phyloP scores from a whole-genome alignment of 2,888 invertebrate genomes.

The Sphaeridia pumilis region DNA sequence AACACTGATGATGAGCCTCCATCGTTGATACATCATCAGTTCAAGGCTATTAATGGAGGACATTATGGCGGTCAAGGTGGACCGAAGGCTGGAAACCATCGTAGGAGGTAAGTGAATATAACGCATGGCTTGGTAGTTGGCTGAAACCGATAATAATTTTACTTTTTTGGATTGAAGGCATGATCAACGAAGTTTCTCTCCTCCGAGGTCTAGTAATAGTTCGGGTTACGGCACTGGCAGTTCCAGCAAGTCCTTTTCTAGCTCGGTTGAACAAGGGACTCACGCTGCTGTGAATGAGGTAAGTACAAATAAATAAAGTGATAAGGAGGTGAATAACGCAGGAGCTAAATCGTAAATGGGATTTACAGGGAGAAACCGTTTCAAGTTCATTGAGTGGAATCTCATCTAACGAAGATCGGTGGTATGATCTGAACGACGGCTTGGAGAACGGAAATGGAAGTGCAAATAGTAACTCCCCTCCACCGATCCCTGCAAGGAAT shows the following conservation, averaged over 20 bases:
- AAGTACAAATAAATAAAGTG: conserved; percentile 21
- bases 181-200: conserved; percentile 57
- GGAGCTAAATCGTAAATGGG: neutral
- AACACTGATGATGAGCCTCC: conserved; percentile 34
- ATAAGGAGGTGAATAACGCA: neutral
- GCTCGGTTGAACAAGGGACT: conserved; percentile 39
- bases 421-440: conserved; percentile 43
- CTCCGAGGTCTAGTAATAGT: conserved; percentile 68
- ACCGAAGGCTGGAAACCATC: conserved; percentile 48
- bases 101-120: conserved; percentile 43
- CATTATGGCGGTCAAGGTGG: conserved; percentile 43
- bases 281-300: conserved; percentile 41
- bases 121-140: neutral
- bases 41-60: conserved; percentile 22
- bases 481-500: conserved; percentile 33
- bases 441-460: conserved; percentile 29
- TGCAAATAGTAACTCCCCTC: conserved; percentile 22
- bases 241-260: conserved; percentile 42
- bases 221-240: conserved; percentile 72
- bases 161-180: conserved; percentile 40
- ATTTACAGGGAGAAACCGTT: conserved; percentile 44
- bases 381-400: conserved; percentile 54
- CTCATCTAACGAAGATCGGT: conserved; percentile 52
- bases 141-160: neutral
- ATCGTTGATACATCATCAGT: conserved; percentile 31